Conservation (phyloP, 2,113 vertebrate species). For the Albula goreensis region DNA sequence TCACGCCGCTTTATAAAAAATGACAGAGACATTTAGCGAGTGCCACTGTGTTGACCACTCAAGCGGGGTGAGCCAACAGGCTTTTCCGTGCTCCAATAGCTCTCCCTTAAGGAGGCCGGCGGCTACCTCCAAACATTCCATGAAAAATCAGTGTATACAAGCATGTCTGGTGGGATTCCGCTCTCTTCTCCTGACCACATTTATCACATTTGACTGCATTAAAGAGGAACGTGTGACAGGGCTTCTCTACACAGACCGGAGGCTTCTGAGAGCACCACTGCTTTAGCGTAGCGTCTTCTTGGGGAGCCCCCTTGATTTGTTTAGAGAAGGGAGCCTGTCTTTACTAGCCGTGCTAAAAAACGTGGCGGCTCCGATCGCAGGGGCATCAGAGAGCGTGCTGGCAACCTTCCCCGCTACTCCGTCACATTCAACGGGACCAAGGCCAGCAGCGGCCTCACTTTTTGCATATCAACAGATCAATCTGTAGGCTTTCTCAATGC, state of each 20-base stretch:
- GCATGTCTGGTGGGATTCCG: background rate
- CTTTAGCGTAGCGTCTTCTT: background rate
- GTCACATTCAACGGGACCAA: background rate
- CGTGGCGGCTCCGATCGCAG: background rate
- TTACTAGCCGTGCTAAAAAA: background rate
- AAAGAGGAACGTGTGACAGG: background rate
- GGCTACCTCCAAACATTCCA: background rate
- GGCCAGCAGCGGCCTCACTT: background rate
- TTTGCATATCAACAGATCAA: constrained; percentile 8
- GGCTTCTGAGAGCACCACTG: background rate
- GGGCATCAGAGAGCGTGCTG: background rate
- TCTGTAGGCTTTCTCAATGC: constrained; percentile 5
- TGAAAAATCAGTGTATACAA: background rate
- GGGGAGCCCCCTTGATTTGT: background rate
- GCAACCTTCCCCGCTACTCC: background rate
- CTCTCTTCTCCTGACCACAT: background rate
- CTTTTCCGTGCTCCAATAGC: background rate
- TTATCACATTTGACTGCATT: background rate
- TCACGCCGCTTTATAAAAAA: background rate
- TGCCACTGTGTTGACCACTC: background rate
- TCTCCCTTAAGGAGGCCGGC: background rate
- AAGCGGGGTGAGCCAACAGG: background rate
- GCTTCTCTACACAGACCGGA: background rate
- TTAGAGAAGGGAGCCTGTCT: background rate
- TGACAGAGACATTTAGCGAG: background rate